Evolutionary conservation across 1,140 invertebrate species (phyloP).

Genomic region (Tenebrio molitor): DNA sequence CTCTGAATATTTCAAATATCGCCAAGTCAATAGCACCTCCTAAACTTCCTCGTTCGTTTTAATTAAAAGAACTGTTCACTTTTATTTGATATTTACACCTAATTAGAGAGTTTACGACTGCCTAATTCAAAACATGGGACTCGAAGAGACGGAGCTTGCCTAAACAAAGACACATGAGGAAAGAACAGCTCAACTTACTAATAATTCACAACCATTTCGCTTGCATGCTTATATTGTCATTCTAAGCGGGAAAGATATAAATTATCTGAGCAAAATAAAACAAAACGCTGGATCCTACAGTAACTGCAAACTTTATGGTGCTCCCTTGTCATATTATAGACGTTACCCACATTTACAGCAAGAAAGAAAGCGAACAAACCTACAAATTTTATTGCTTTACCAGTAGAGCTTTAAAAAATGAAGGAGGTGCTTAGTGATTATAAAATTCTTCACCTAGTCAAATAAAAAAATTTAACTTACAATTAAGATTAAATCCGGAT

Average conservation of each 20-base stretch:
- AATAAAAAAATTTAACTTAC: no score
- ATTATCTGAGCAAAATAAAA: slow-evolving; percentile 23
- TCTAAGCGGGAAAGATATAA: slow-evolving; percentile 18
- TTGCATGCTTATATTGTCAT: slow-evolving; percentile 14
- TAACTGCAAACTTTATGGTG: slow-evolving; percentile 20
- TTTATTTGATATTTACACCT: not conserved
- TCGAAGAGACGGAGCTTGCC: not conserved
- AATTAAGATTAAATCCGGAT: no score
- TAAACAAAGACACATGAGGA: not conserved
- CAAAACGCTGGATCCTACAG: slow-evolving; percentile 18
- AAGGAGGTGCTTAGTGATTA: no score
- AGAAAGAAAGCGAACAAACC: no score
- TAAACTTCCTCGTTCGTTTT: no score
- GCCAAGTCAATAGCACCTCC: no score
- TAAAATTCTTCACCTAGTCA: no score
- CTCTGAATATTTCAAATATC: not conserved
- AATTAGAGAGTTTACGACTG: not conserved
- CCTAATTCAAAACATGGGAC: not conserved
- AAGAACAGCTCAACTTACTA: not conserved
- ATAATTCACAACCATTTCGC: slow-evolving; percentile 14
- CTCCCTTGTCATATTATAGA: slow-evolving; percentile 11
- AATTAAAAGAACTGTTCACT: not conserved
- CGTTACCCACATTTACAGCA: slow-evolving; percentile 18
- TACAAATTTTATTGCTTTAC: no score
- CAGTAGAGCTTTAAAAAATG: no score